Base-by-base conservation (phyloP, 2,113 vertebrate genomes). In the Bungarus multicinctus region DNA sequence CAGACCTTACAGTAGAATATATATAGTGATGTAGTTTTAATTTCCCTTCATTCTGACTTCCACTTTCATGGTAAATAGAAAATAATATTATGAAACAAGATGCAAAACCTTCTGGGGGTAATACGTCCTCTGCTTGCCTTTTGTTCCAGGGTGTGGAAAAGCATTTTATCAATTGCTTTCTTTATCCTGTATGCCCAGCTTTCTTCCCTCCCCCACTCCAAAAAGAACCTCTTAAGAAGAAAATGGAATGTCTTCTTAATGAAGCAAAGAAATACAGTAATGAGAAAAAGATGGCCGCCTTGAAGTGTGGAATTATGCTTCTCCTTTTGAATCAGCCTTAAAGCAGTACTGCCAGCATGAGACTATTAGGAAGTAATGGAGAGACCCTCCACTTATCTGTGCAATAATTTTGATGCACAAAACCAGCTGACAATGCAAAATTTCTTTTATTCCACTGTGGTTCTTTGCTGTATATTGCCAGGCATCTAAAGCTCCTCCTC, bases 381-480 rank as follows among this genome's bases (percentile, higher is more conserved):
- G 25, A 43, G 8, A 55, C 14, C 74, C 74, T 45, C 11, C 34
- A 81, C n/a, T 55, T 39, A 30, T 4, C 34, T n/a, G 43, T 58
- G 23, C 5, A 12, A 1, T 27, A 8, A 3, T 30, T 18, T 25
- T 55, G 25, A 53, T 53, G 93, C 11, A 53, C 34, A 85, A 64
- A 64, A n/a, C 25, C 69, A 39, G 69, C 16, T 5, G 85, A 90
- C 90, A 81, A 60, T 93, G 94, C 23, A 4, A 89, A 88, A 91
- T 90, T 90, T 57, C 27, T 95, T 95, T 96, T 94, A 93, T 95
- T 96, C 92, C 92, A 58, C 55, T 39, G 91, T 69, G 64, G 55
- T 88, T 89, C 18, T 92, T 60, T 60, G 30, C 39, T 11, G 23
- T 34, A 23, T 52, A 85, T 85, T 45, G 53, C 2, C 47, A 34